Evolutionary conservation across 2,888 invertebrate genomes (phyloP).

Genomic region (Lottia scabra): DNA sequence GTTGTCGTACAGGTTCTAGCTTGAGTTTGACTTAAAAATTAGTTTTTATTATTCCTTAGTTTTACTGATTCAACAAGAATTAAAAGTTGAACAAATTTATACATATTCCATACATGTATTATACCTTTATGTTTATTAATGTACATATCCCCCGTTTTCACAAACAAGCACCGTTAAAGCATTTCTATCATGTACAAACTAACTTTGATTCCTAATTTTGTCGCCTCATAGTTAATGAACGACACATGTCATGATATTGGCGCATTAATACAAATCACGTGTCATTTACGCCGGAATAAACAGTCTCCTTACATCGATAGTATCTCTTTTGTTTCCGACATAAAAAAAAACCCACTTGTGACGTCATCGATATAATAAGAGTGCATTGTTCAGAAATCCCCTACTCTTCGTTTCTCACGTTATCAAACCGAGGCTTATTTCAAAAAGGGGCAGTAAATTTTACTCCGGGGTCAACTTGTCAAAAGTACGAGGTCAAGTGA

Average conservation of each 20-base stretch:
- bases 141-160: too few relatives aligned
- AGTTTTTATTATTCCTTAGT: too few relatives aligned
- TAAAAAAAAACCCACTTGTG: not conserved
- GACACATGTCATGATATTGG: not conserved
- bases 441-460: not conserved
- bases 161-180: too few relatives aligned
- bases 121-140: too few relatives aligned
- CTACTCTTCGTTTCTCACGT: not conserved
- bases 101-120: too few relatives aligned
- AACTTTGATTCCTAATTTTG: too few relatives aligned
- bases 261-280: not conserved
- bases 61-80: too few relatives aligned
- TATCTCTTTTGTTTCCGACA: not conserved
- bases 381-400: not conserved
- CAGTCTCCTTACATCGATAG: not conserved
- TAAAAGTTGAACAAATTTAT: too few relatives aligned
- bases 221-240: not conserved
- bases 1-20: too few relatives aligned
- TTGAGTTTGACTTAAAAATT: too few relatives aligned
- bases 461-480: not conserved
- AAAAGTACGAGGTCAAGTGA: not conserved
- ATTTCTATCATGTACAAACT: too few relatives aligned
- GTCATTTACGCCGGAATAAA: slow-evolving; percentile 1
- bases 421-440: not conserved
- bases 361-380: not conserved